Conservation (phyloP, 2,888 invertebrate genomes). For the Monoplex corrugatus region DNA sequence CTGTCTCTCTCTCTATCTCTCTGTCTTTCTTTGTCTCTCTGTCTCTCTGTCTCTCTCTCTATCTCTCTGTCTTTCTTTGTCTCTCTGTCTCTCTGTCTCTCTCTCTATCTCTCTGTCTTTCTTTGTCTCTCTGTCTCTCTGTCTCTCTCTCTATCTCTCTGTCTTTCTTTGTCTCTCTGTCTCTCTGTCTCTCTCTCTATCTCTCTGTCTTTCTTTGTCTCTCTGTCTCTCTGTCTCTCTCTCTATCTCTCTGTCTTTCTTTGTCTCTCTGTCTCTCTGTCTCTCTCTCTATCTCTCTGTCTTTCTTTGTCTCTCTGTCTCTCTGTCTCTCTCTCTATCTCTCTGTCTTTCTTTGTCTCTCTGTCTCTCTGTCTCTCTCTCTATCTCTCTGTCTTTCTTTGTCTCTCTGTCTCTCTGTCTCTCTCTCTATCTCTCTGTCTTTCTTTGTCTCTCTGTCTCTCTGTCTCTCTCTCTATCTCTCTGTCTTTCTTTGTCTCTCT, state of each 20-base stretch:
- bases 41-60: not conserved
- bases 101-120: no score
- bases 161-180: no score
- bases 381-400: constrained; percentile 4
- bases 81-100: not conserved
- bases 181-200: not conserved
- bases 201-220: not conserved
- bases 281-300: constrained; percentile 18
- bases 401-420: not conserved
- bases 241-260: not conserved
- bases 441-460: constrained; percentile 23
- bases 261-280: constrained; percentile 15
- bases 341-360: not conserved
- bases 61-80: not conserved
- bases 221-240: not conserved
- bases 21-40: not conserved
- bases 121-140: not conserved
- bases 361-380: not conserved
- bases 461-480: not conserved
- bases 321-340: not conserved
- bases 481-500: not conserved
- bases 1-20: not conserved
- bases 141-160: no score
- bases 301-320: not conserved
- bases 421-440: not conserved